Percentiles rank a stretch among this genome's conserved stretches.
Conservation (phyloP, 2,113 vertebrate genomes). For the Cinclus mexicanus region DNA sequence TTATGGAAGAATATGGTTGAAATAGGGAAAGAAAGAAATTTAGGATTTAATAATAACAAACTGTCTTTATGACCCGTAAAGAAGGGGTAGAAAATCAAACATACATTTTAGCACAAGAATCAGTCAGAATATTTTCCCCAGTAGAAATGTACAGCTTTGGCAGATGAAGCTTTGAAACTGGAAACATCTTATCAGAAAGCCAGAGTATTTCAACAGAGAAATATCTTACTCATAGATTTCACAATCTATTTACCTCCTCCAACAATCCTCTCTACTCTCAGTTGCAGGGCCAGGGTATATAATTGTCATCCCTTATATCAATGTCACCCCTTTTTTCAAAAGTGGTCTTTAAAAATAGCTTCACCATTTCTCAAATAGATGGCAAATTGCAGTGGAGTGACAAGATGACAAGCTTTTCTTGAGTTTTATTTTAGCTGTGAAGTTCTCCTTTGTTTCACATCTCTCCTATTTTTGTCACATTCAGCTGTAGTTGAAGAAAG, state of each 20-base stretch:
- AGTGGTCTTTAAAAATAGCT: not conserved
- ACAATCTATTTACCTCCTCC: not conserved
- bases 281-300: not conserved
- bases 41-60: not conserved
- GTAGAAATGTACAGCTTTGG: not conserved
- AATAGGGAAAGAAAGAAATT: not conserved
- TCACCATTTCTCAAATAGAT: not conserved
- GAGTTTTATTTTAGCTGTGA: not conserved
- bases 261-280: not conserved
- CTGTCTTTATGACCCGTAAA: not conserved
- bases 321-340: not conserved
- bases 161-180: not conserved
- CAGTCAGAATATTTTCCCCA: not conserved
- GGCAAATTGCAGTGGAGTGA: not conserved
- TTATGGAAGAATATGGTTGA: not conserved
- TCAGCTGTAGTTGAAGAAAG: not conserved
- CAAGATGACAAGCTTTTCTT: not conserved
- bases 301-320: not conserved
- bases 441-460: not conserved
- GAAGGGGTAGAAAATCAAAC: not conserved
- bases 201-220: not conserved
- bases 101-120: not conserved
- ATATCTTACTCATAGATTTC: not conserved
- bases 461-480: not conserved
- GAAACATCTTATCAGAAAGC: not conserved